Conservation (phyloP, 2,797 vertebrate genomes). For the Onychomys leucogaster region DNA sequence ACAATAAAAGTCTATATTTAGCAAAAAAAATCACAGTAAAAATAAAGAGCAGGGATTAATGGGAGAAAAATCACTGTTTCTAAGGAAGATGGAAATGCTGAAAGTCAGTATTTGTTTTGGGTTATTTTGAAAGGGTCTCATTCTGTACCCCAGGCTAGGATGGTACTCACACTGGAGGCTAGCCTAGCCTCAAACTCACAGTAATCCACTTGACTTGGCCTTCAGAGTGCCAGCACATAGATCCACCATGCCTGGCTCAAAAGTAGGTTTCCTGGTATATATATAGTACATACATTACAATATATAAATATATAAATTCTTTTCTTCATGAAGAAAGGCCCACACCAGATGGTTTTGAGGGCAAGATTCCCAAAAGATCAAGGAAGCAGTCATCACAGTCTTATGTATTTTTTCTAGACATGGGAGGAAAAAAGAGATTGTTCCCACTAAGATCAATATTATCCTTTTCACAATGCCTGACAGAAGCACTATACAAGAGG, state of each 20-base stretch:
- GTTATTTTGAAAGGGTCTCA: background rate
- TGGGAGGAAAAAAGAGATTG: background rate
- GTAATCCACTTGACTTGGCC: too few relatives aligned
- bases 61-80: background rate
- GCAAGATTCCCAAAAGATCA: background rate
- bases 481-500: background rate
- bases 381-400: slow-evolving; percentile 9
- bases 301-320: background rate
- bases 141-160: background rate
- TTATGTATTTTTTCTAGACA: background rate
- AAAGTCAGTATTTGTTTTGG: background rate
- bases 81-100: background rate
- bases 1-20: slow-evolving; percentile 24
- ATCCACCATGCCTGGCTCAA: background rate
- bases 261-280: background rate
- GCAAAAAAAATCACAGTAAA: slow-evolving; percentile 32
- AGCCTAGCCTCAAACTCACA: background rate
- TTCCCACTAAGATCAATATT: background rate
- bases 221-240: background rate
- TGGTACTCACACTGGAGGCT: background rate
- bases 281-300: too few relatives aligned
- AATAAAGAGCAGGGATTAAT: background rate
- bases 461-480: background rate
- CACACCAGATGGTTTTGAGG: background rate
- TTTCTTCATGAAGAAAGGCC: slow-evolving; percentile 29